Base-by-base conservation (phyloP, 2,113 vertebrate species). In the Apaloderma vittatum region DNA sequence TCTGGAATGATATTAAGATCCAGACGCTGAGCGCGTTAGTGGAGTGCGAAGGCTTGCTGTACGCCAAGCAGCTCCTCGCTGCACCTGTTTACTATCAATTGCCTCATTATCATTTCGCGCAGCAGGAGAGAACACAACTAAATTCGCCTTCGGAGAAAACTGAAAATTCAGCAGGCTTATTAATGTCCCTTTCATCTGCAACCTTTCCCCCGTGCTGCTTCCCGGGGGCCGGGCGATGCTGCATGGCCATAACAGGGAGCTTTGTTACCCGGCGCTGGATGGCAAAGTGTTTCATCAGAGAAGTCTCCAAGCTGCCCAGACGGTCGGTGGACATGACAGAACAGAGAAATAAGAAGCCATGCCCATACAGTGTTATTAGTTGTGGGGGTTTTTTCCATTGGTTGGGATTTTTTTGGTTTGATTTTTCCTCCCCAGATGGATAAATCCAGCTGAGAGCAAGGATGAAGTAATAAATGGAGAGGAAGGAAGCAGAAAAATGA, bases 41-140 rank as follows among this genome's bases (percentile, higher is more conserved):
- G 36, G 82, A 88, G 90, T 6, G 65, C 10, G 3, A 86, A 88
- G 94, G 48, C 37, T 94, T 15, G 9, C 76, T 9, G 72, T 8
- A 12, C 11, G 5, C 72, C 2, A 5, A 90, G 87, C 78, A 58
- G 85, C 82, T 91, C 93, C 90, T 91, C 12, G 0, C 67, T 81
- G 77, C 83, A 78, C 90, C 88, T 88, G 74, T 61, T 91, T 90
- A 62, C 48, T 3, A 94, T 92, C 85, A 21, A 96, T 91, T 73
- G 78, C 94, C 90, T 97, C 92, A 97, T 97, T 95, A 96, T 27
- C 86, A 96, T 97, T 85, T 79, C 0, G 0, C 96, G 68, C 95
- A 94, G 95, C 15, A 0, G 86, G 90, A 78, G 77, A 88, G 45
- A 88, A 34, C 65, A 11, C 46, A 8, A 75, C 57, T 71, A 54